phyloP scores from a whole-genome alignment of 2,113 vertebrate genomes.

The Clupea harengus region DNA sequence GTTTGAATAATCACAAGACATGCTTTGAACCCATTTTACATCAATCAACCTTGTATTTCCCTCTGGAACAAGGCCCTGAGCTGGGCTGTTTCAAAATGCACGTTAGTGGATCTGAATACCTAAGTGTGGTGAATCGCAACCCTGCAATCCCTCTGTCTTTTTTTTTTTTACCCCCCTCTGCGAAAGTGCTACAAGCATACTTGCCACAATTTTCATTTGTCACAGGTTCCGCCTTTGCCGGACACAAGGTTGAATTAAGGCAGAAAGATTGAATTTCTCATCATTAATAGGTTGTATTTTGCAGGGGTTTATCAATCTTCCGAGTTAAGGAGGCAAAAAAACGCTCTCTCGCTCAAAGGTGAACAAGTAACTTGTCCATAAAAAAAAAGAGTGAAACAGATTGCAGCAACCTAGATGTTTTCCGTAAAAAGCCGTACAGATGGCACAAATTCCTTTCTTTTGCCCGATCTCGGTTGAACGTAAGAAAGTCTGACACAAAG shows the following conservation, averaged over 20 bases:
- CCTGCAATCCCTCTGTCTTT: slow-evolving; percentile 28
- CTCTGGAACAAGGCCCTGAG: slow-evolving; percentile 29
- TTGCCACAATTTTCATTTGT: slow-evolving; percentile 11
- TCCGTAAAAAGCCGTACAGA: slow-evolving; percentile 60
- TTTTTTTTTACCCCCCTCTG: neutral
- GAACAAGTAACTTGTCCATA: neutral
- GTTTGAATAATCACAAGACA: slow-evolving; percentile 53
- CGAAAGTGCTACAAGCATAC: neutral
- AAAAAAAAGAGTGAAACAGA: neutral
- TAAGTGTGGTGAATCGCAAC: slow-evolving; percentile 13
- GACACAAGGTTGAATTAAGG: slow-evolving; percentile 16
- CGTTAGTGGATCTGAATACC: slow-evolving; percentile 31
- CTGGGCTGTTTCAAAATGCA: slow-evolving; percentile 10
- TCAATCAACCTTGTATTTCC: slow-evolving; percentile 54
- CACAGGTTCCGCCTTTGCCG: neutral
- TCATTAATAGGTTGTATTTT: neutral
- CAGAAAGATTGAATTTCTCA: slow-evolving; percentile 11
- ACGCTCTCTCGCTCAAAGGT: neutral
- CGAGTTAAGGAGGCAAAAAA: neutral
- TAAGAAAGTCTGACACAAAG: slow-evolving; percentile 76
- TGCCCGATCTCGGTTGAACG: slow-evolving; percentile 64
- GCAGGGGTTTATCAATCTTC: slow-evolving; percentile 10
- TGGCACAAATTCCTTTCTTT: slow-evolving; percentile 54
- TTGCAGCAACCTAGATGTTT: slow-evolving; percentile 20
- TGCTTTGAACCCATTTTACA: slow-evolving; percentile 46